Conservation (phyloP, 2,113 vertebrate genomes). For the Psilopsiagon aymara region DNA sequence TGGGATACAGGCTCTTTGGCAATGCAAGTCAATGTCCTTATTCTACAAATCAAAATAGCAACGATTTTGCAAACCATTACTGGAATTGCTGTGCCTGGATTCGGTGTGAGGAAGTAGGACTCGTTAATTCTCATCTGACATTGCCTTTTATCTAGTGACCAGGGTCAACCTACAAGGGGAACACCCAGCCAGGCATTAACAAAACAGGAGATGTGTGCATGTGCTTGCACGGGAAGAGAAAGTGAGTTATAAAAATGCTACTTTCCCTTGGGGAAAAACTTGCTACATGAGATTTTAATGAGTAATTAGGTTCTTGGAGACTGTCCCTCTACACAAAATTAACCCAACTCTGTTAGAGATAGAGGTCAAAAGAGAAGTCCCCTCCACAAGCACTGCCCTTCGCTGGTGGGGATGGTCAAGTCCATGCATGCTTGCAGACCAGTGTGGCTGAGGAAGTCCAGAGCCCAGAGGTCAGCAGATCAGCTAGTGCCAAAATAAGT, state of each 20-base stretch:
- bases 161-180: background rate
- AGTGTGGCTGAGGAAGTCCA: constrained; percentile 32
- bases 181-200: background rate
- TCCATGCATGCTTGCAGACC: background rate
- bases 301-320: constrained; percentile 1
- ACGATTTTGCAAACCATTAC: background rate
- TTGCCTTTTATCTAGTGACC: constrained; percentile 52
- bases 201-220: constrained; percentile 38
- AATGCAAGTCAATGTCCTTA: background rate
- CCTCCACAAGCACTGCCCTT: background rate
- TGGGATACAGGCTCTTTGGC: background rate
- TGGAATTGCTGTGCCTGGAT: constrained; percentile 9
- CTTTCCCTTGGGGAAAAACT: background rate
- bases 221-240: background rate
- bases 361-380: background rate
- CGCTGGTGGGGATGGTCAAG: background rate
- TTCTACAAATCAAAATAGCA: background rate
- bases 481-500: constrained; percentile 8
- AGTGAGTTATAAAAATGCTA: background rate
- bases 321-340: background rate
- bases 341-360: background rate
- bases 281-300: background rate
- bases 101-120: background rate
- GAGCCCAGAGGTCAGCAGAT: background rate
- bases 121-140: background rate